These are phyloP conservation scores for Cactoblastis cactorum DNA, from an alignment of 2,888 invertebrate species.

Conservation along the genomic window DNA sequence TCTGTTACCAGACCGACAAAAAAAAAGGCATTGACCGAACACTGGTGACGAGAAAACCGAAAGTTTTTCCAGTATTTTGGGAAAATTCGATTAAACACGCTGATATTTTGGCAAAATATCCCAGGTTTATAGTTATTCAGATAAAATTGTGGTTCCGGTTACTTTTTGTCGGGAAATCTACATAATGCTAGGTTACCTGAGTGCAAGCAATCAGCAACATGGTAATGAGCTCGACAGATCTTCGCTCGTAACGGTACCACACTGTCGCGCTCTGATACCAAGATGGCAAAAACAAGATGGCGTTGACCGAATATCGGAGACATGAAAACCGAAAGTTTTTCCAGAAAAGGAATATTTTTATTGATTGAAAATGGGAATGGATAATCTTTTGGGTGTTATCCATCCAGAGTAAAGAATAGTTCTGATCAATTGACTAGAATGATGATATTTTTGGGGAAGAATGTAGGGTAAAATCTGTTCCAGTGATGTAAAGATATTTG, in stretches of 20 bases:
- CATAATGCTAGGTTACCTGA: constrained; percentile 52
- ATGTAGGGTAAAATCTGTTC: too few relatives aligned
- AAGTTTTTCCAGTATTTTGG: too few relatives aligned
- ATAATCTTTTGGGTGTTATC: too few relatives aligned
- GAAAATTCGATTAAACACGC: too few relatives aligned
- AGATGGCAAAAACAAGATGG: constrained; percentile 31
- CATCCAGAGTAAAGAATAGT: background rate
- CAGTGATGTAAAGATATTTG: too few relatives aligned
- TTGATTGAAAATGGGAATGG: background rate
- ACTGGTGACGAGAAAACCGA: too few relatives aligned
- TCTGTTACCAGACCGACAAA: too few relatives aligned
- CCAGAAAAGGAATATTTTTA: background rate
- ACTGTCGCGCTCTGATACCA: constrained; percentile 64
- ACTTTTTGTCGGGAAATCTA: background rate
- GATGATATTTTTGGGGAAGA: background rate
- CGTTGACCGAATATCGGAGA: background rate
- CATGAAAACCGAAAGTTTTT: constrained; percentile 14
- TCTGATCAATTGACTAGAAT: background rate
- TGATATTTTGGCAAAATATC: too few relatives aligned
- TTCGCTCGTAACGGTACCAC: constrained; percentile 64
- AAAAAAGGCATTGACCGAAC: too few relatives aligned
- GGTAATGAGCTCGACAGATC: constrained; percentile 35
- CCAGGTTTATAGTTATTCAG: too few relatives aligned
- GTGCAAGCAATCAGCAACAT: constrained; percentile 40
- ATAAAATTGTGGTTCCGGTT: too few relatives aligned